Percentiles rank a stretch among this genome's conserved stretches.
Evolutionary conservation across 1,140 invertebrate species (phyloP).

Genomic region (Panagrolaimus sp.): DNA sequence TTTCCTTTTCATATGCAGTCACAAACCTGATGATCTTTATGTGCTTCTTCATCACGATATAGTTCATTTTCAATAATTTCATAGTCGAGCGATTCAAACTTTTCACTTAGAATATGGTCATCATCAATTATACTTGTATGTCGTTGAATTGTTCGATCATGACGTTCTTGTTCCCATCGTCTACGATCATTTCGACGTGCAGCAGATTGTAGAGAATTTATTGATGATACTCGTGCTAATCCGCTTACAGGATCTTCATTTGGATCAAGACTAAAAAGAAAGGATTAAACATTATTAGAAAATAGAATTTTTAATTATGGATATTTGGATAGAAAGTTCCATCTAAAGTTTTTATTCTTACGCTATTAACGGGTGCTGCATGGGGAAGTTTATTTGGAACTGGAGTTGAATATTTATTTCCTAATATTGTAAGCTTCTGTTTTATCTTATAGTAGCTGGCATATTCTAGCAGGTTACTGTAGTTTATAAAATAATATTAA

Average conservation of each 20-base stretch:
- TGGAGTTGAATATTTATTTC: slow-evolving; percentile 64
- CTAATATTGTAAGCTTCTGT: slow-evolving; percentile 64
- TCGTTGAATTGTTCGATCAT: not conserved
- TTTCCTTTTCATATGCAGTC: not conserved
- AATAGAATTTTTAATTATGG: slow-evolving; percentile 75
- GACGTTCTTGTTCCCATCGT: slow-evolving; percentile 17
- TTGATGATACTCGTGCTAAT: slow-evolving; percentile 50
- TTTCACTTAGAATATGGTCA: slow-evolving; percentile 47
- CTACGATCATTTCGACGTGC: slow-evolving; percentile 24
- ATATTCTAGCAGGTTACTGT: too few relatives aligned
- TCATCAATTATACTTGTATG: not conserved
- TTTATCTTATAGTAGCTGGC: too few relatives aligned
- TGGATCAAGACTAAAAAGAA: slow-evolving; percentile 52
- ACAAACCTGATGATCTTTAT: slow-evolving; percentile 49
- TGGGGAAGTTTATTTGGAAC: slow-evolving; percentile 79
- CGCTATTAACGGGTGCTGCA: slow-evolving; percentile 83
- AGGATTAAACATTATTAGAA: too few relatives aligned
- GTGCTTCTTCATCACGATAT: slow-evolving; percentile 49
- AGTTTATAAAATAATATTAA: too few relatives aligned
- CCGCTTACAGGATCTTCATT: slow-evolving; percentile 54
- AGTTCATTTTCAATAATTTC: slow-evolving; percentile 56
- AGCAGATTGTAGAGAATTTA: slow-evolving; percentile 31
- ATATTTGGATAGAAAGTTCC: slow-evolving; percentile 91
- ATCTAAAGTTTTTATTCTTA: slow-evolving; percentile 93
- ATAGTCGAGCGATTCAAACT: slow-evolving; percentile 56